Evolutionary conservation across 2,888 invertebrate genomes (phyloP), one percentile per base, ranked within the genome.

Genomic region (Cynaeus angustus): DNA sequence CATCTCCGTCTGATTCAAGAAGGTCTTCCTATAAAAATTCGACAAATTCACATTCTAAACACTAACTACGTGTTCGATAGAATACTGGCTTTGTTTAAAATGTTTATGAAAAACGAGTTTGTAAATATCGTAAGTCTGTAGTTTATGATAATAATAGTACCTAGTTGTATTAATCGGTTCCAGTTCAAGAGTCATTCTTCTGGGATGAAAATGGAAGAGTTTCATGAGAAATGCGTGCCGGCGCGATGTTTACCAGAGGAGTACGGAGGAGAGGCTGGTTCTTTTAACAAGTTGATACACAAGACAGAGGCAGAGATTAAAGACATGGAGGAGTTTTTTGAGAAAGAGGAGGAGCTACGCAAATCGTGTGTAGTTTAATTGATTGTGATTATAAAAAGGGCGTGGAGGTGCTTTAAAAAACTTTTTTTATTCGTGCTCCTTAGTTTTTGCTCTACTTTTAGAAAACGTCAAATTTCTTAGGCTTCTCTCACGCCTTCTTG

Each of bases 211-310:
- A 82, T 89, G 67, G 77, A 79, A 8, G 86, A 87, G 33, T 89
- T 90, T 75, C 88, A 88, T 78, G 84, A 88, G 74, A 86, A 89
- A 0, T 83, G 86, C 16, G 85, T 86, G 21, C 83, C 85, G 1
- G 70, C 79, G 26, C 81, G 84, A 56, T 80, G 83, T 33, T 73
- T 86, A 50, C 85, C 86, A 0, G 83, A 86, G 78, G 90, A 91
- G 78, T 91, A 89, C 70, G 90, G 90, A 43, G 91, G 91, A 8
- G 86, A 88, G 1, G 83, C 87, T 0, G 85, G 86, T 0, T 73
- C 87, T 0, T 83, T 88, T 0, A 87, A 88, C 48, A 82, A 89
- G 14, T 86, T 90, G 52, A 87, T 87, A 68, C 88, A 88, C 73
- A 88, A 89, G 66, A 85, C 79, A 9, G 71, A 74, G 21, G 74